Evolutionary conservation across 1,140 invertebrate species (phyloP).

Genomic region (Agrilus planipennis): DNA sequence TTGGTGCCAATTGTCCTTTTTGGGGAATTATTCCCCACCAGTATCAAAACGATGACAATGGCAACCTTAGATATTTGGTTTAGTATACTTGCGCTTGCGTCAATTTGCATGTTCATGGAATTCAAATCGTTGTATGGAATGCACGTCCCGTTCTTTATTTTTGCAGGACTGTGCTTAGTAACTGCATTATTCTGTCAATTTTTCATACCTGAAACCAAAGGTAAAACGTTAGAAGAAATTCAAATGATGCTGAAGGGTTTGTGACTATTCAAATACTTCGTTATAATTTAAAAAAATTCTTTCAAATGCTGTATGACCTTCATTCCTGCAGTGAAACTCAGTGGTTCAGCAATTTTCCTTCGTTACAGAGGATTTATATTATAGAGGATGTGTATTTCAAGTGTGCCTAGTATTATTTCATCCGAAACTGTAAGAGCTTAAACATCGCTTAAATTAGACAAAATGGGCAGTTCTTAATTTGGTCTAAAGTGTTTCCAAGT

Average conservation of each 20-base stretch:
- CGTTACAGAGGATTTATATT: too few relatives aligned
- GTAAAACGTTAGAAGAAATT: conserved; percentile 48
- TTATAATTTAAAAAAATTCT: too few relatives aligned
- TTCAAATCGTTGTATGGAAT: conserved; percentile 35
- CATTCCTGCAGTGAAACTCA: too few relatives aligned
- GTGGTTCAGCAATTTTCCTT: too few relatives aligned
- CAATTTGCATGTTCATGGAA: conserved; percentile 49
- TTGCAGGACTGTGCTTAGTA: conserved; percentile 42
- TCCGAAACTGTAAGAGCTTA: too few relatives aligned
- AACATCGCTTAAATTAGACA: too few relatives aligned
- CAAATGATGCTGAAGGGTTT: conserved; percentile 1
- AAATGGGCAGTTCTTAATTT: too few relatives aligned
- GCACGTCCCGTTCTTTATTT: conserved; percentile 51
- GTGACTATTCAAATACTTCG: too few relatives aligned
- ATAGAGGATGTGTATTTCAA: too few relatives aligned
- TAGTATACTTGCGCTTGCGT: conserved; percentile 26
- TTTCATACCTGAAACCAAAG: conserved; percentile 63
- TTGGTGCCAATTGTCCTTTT: conserved; percentile 61
- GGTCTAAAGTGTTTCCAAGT: too few relatives aligned
- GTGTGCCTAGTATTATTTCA: too few relatives aligned
- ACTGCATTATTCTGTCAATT: conserved; percentile 47
- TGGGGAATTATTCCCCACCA: conserved; percentile 50
- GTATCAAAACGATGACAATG: conserved; percentile 40
- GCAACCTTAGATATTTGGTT: conserved; percentile 10
- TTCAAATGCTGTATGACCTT: too few relatives aligned